phyloP scores from a whole-genome alignment of 2,113 vertebrate species.

The Casuarius casuarius region DNA sequence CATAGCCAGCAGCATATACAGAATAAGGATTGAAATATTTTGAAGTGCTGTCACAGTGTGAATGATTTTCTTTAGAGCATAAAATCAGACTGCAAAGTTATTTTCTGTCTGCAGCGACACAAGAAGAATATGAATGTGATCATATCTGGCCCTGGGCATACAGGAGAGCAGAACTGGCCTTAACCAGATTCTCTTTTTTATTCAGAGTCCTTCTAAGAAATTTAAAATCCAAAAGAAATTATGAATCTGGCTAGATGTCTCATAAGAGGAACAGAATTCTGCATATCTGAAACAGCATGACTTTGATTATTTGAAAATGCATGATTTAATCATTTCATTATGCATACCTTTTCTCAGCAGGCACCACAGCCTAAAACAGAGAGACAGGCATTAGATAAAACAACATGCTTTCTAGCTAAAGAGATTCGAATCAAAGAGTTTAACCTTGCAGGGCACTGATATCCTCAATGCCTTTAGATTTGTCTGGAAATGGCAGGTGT shows the following conservation, averaged over 20 bases:
- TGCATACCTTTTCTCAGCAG: slow-evolving; percentile 65
- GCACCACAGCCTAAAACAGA: slow-evolving; percentile 39
- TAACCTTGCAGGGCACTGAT: slow-evolving; percentile 6
- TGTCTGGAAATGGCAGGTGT: not conserved
- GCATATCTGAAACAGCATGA: slow-evolving; percentile 44
- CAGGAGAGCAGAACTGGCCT: slow-evolving; percentile 4
- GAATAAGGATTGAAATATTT: slow-evolving; percentile 67
- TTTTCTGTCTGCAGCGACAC: slow-evolving; percentile 51
- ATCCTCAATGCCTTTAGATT: not conserved
- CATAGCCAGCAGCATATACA: slow-evolving; percentile 58
- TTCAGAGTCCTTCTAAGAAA: slow-evolving; percentile 39
- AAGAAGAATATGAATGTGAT: slow-evolving; percentile 64
- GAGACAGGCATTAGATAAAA: slow-evolving; percentile 51
- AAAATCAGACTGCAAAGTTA: slow-evolving; percentile 63
- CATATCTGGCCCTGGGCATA: slow-evolving; percentile 37
- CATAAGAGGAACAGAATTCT: slow-evolving; percentile 38
- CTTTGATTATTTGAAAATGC: slow-evolving; percentile 52
- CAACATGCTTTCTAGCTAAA: slow-evolving; percentile 22
- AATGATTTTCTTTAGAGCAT: slow-evolving; percentile 68
- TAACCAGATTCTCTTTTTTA: not conserved
- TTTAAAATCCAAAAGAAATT: slow-evolving; percentile 40
- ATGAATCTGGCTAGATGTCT: slow-evolving; percentile 11
- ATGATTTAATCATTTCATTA: slow-evolving; percentile 69
- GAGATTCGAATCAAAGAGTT: slow-evolving; percentile 33
- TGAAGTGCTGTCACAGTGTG: slow-evolving; percentile 64